Conservation (phyloP, 2,797 vertebrate species). For the Distichodus sexfasciatus region DNA sequence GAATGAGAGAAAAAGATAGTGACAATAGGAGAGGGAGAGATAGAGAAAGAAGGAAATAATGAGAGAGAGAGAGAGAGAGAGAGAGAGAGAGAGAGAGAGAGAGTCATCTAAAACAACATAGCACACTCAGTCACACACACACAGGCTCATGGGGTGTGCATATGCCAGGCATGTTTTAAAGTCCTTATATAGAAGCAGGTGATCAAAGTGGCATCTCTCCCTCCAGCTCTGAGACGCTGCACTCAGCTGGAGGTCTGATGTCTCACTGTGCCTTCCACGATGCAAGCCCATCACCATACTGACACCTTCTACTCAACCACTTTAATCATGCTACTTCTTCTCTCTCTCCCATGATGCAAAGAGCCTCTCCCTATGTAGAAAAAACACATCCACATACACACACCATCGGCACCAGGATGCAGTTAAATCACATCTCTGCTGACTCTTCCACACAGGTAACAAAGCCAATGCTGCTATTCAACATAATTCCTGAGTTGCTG, state of each 20-base stretch:
- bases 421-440: too few species aligned
- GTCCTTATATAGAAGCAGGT: neutral
- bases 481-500: too few species aligned
- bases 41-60: too few species aligned
- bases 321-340: neutral
- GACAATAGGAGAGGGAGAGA: too few species aligned
- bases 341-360: conserved; percentile 10
- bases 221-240: neutral
- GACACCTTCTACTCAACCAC: neutral
- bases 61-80: too few species aligned
- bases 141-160: neutral
- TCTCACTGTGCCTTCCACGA: conserved; percentile 1
- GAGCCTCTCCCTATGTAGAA: neutral
- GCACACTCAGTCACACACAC: neutral
- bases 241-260: neutral
- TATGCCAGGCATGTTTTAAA: neutral
- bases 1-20: too few species aligned
- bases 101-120: neutral
- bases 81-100: neutral
- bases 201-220: neutral
- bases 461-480: too few species aligned
- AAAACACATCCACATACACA: neutral
- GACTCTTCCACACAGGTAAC: too few species aligned
- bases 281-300: neutral
- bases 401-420: too few species aligned